phyloP scores from a whole-genome alignment of 2,888 invertebrate species.

The Nephrotoma appendiculata region DNA sequence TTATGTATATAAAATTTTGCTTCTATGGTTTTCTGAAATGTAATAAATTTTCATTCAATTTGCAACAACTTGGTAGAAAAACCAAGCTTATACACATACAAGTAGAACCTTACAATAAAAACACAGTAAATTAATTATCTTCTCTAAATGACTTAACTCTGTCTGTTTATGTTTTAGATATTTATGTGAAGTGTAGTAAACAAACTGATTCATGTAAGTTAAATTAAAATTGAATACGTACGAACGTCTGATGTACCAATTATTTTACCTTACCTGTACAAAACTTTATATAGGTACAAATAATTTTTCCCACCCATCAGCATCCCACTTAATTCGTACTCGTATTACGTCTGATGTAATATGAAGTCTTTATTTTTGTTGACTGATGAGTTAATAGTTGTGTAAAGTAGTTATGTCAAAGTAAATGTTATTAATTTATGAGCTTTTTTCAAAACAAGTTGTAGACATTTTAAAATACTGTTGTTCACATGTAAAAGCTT shows the following conservation, averaged over 20 bases:
- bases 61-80: neutral
- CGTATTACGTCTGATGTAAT: neutral
- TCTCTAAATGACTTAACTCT: neutral
- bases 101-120: neutral
- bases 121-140: neutral
- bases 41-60: neutral
- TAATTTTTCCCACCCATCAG: neutral
- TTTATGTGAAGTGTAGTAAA: neutral
- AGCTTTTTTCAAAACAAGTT: neutral
- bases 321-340: neutral
- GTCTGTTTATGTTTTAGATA: neutral
- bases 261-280: neutral
- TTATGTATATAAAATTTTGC: neutral
- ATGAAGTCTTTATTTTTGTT: neutral
- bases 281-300: neutral
- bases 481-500: neutral
- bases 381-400: neutral
- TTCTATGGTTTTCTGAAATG: neutral
- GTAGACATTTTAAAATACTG: neutral
- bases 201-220: neutral
- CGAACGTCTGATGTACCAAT: neutral
- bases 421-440: neutral
- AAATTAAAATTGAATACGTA: neutral
- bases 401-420: neutral
- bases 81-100: neutral